Evolutionary conservation across 2,797 vertebrate genomes (phyloP), one percentile per base, ranked within the genome.

Genomic region (Karalla daura): DNA sequence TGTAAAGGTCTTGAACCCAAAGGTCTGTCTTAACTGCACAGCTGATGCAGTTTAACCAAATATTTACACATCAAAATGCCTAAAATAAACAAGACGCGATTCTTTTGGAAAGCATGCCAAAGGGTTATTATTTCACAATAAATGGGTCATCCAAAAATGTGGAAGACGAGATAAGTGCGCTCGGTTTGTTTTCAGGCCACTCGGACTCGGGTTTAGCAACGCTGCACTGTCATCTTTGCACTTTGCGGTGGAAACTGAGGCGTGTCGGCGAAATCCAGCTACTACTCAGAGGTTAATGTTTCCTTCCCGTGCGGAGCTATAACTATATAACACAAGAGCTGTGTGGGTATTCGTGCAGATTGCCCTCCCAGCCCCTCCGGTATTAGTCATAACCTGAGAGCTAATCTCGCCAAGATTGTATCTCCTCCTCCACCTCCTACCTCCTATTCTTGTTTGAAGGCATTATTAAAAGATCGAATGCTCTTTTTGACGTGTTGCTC

Each of bases 321-420:
- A 36, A 14, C 59, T 66, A 35, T 64, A 78, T 72, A 70, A 71
- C 58, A 65, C 28, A 63, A 53, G 44, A 73, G 56, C 69, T 58
- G 47, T 67, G 70, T 81, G 76, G 75, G 51, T 51, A 40, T 62
- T 51, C 32, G 43, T 55, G 23, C 37, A 41, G 53, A 39, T 47
- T 70, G 27, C 55, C 39, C 25, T 80, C 68, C 52, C 37, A 74
- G 81, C 70, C 32, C 49, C 70, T 68, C 72, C 66, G 74, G 17
- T 37, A 61, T 88, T 80, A 87, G 58, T 87, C 88, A 87, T 70
- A 80, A 74, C 60, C 68, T 75, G 32, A 75, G 47, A 61, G 15
- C 74, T 79, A 55, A 30, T 70, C 59, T 64, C 37, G 52, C 35
- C 46, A 35, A 40, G 51, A 60, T 33, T 12, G 5, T 13, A 40